Evolutionary conservation across 2,888 invertebrate genomes (phyloP), one percentile per base, ranked within the genome.

Genomic region (Polydrusus pterygomalis): DNA sequence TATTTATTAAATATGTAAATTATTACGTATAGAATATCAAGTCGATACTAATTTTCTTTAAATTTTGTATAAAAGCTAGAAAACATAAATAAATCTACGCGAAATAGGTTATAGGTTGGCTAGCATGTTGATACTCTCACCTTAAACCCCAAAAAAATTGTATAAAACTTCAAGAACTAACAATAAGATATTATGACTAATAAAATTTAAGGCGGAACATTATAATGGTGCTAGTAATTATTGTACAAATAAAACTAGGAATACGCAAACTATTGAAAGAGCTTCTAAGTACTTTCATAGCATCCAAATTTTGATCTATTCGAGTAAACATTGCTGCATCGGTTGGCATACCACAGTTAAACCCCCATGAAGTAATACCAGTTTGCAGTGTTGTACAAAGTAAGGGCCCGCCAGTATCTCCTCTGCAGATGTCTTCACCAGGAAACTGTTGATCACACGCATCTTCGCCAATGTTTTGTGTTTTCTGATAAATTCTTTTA

Each of bases 331-430:
- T n/a, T 30, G 11, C 54, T 7, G 30, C 5, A 30, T 13, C n/a
- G 0, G n/a, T 11, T 30, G 54, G n/a, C n/a, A n/a, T 13, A 30
- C n/a, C 54, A 56, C 54, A 56, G 9, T 25, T 10, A 0, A 30
- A 0, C 11, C 54, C 54, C 30, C 54, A 25, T 56, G 30, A 56
- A 56, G n/a, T 8, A 56, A 56, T n/a, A 2, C 54, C 54, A n/a
- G 54, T 56, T 56, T 30, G 54, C 25, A 56, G n/a, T n/a, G 54
- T 25, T 7, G 18, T 30, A n/a, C 54, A 56, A n/a, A 56, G 54
- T 9, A 56, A 30, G 0, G 30, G 54, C 8, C 54, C 54, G 2
- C 54, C 54, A 30, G 54, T 30, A 15, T 56, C 30, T 30, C 25
- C 30, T 0, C 0, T 6, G n/a, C 54, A 56, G 5, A 0, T 30